Base-by-base conservation (phyloP, 2,113 vertebrate genomes). In the Corapipo altera region DNA sequence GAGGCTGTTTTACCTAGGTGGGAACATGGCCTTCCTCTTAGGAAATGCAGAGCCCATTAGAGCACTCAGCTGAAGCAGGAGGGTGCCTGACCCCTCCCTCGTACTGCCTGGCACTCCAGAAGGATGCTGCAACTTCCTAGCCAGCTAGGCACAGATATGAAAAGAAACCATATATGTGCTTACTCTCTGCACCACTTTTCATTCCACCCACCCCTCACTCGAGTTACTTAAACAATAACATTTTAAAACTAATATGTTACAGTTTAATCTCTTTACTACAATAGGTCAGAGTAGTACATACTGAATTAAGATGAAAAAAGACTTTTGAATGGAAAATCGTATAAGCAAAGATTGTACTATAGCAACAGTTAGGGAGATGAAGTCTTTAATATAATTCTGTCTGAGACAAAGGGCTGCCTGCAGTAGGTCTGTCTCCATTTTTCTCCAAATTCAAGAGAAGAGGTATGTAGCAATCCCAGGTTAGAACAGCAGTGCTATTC, bases 161-260 rank as follows among this genome's bases (percentile, higher is more conserved):
- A 88, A 72, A 86, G n/a, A 74, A 92, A 81, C 14, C 17, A 54
- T 17, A 5, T 15, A 21, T 23, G 18, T 61, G 7, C 33, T 52
- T 15, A 48, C 5, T 61, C 32, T 35, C 16, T 75, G 15, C 17
- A 26, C 21, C 12, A 3, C 2, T 75, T 30, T 81, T 18, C 5
- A 3, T 3, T 7, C 15, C 17, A 14, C 5, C n/a, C 9, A 5
- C 4, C 9, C 8, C 3, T 52, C 21, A 44, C 12, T 11, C 1
- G 11, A 24, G 1, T 6, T 85, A 28, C 6, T 88, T 88, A 39
- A 76, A 65, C 9, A 67, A 48, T 55, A 61, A 15, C 1, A 48
- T 33, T 78, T 74, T 30, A 20, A 61, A 84, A 27, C 1, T 70
- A 51, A n/a, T 24, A 4, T 28, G 5, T n/a, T 85, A 14, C 19